These are phyloP conservation scores for Seriola aureovittata DNA, from an alignment of 2,113 vertebrate species.

Conservation along the genomic window DNA sequence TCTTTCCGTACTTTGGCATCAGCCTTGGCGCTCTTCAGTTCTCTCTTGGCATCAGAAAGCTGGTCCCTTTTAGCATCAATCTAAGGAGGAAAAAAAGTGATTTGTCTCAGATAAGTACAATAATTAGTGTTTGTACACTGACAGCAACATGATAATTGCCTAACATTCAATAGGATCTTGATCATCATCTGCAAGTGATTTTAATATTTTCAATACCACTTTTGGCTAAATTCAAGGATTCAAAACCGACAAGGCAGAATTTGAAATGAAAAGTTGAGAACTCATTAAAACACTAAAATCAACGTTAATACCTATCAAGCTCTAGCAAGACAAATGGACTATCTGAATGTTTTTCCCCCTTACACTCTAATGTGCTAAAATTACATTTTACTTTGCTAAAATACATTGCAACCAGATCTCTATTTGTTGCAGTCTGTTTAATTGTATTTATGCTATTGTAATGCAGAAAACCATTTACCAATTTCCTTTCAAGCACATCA, in stretches of 20 bases:
- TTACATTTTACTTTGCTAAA: not conserved
- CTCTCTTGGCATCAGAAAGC: conserved; percentile 92
- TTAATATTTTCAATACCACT: not conserved
- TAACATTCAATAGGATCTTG: not conserved
- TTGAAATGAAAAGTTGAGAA: not conserved
- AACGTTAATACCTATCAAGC: not conserved
- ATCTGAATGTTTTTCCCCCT: not conserved
- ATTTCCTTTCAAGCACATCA: not conserved
- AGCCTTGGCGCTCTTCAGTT: conserved; percentile 96
- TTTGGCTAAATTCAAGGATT: not conserved
- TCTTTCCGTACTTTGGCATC: conserved; percentile 96
- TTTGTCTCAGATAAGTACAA: not conserved
- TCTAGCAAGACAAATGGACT: not conserved
- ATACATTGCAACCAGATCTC: too few species aligned
- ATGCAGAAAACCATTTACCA: not conserved
- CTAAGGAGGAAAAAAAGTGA: conserved; percentile 70
- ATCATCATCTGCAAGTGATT: not conserved
- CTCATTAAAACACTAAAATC: not conserved
- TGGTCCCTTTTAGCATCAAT: conserved; percentile 98
- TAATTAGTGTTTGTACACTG: too few species aligned
- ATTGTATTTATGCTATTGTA: not conserved
- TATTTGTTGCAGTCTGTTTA: not conserved
- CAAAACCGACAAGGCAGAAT: not conserved
- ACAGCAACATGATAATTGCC: not conserved
- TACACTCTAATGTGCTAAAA: not conserved